Base-by-base conservation (phyloP, 2,888 invertebrate species). In the Tinea trinotella region DNA sequence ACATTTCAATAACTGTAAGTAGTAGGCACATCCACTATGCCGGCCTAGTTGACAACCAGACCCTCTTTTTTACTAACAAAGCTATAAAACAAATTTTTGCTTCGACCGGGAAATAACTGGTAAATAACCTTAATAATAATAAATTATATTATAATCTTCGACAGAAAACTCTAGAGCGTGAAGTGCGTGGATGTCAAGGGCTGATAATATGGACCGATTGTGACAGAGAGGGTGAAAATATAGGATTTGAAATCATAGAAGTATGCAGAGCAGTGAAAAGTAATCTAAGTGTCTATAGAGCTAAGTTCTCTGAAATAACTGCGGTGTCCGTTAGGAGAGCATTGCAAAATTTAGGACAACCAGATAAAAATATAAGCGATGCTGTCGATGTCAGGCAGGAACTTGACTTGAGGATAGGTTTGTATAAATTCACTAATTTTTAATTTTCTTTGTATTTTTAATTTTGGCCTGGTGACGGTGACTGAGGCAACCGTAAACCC, bases 151-250 rank as follows among this genome's bases (percentile, higher is more conserved):
- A n/a, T n/a, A n/a, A n/a, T 30, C 1, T 30, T 30, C 76, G 83
- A 1, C 65, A 93, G 88, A 89, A 83, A 76, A 92, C 93, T 2
- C 70, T 93, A 62, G 91, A 93, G 71, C 83, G 87, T 61, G 92
- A 93, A 85, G 81, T 91, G 1, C 75, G 87, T 13, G 68, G 76
- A 30, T 93, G 93, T 63, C 82, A 89, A 60, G 90, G 91, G 0
- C 86, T 99, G 2, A 94, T 99, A 13, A 94, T 99, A 62, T 99
- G 99, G 99, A 99, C 99, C 1, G 99, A 99, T 95, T 98, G 99
- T 86, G 99, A 99, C 87, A 90, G 99, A 78, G 99, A 99, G 87
- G 99, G 99, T 22, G 99, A 99, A 80, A 98, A 99, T 73, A 99
- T 99, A 71, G 99, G 98, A 0, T 98, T 91, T 87, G 99, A 99